Conservation (phyloP, 2,113 vertebrate species). For the Halichoerus grypus region DNA sequence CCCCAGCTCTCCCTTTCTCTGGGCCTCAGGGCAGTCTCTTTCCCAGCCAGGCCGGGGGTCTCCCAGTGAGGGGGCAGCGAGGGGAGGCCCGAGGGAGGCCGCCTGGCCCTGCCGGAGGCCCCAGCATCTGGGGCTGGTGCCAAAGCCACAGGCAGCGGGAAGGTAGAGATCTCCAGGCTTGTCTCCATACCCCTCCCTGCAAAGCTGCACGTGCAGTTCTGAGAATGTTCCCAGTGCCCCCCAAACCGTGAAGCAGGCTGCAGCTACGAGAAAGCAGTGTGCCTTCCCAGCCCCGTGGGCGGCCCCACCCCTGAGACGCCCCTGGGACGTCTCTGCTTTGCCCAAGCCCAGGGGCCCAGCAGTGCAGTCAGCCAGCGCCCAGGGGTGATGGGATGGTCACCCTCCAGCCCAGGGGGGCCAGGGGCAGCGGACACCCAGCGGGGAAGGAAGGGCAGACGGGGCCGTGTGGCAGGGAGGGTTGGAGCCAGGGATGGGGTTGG, state of each 20-base stretch:
- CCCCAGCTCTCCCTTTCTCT: not conserved
- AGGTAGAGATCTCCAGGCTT: not conserved
- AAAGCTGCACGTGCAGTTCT: not conserved
- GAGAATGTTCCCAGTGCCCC: not conserved
- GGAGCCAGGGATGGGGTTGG: fast-evolving
- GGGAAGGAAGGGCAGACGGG: not conserved
- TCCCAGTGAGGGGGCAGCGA: not conserved
- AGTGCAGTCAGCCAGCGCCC: not conserved
- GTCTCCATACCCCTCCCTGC: not conserved
- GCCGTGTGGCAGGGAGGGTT: not conserved
- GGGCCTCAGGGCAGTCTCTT: not conserved
- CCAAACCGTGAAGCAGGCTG: not conserved
- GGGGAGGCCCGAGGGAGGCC: not conserved
- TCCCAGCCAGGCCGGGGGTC: not conserved
- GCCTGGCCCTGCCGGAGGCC: not conserved
- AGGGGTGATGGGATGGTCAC: not conserved
- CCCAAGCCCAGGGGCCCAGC: not conserved
- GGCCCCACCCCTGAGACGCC: fast-evolving
- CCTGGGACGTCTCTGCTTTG: not conserved
- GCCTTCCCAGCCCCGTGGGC: not conserved
- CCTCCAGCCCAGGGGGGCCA: fast-evolving
- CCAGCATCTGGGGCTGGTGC: not conserved
- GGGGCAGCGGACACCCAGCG: fast-evolving
- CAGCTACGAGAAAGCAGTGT: not conserved
- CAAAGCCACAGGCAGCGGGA: not conserved